Base-by-base conservation (phyloP, 2,888 invertebrate genomes). In the Drosophila incognita region DNA sequence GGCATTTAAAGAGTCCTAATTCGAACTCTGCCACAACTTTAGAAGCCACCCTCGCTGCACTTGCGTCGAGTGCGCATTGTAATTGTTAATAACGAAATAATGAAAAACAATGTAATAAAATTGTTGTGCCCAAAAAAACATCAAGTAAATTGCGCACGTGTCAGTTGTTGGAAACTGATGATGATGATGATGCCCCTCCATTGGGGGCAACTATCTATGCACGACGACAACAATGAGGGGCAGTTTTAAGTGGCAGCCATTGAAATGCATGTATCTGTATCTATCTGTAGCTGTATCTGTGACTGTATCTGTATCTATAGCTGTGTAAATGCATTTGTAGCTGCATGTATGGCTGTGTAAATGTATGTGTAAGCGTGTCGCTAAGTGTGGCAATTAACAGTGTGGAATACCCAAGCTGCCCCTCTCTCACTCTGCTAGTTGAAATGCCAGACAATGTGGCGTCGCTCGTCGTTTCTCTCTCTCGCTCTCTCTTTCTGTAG, bases 391-490 rank as follows among this genome's bases (percentile, higher is more conserved):
- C 69, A 85, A 82, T 83, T 83, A 86, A 83, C 71, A 59, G 11
- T 24, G 27, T 36, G 36, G 24, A 35, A 80, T 76, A 38, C 13
- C 56, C 57, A 18, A 49, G 15, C 8, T 13, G 13, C 2, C 15
- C 1, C 29, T 8, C 10, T 63, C 76, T 54, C 54, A 18, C 27
- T 46, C n/a, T 29, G 13, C 49, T 49, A 40, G 62, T 24, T 60
- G 48, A 67, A 53, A 31, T 51, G 68, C 71, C 83, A 84, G 89
- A 84, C 83, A 86, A 57, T 74, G 61, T 77, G 89, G 89, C 84
- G 89, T 67, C 84, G 69, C 46, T 63, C 60, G 57, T 38, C 35
- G 18, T 49, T 31, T 38, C n/a, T 6, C 29, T 29, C 29, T 54
- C 21, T 31, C 21, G 6, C 58, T 51, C 1, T 27, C 21, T 57